Evolutionary conservation across 1,140 invertebrate species (phyloP).

Genomic region (Littorina saxatilis): DNA sequence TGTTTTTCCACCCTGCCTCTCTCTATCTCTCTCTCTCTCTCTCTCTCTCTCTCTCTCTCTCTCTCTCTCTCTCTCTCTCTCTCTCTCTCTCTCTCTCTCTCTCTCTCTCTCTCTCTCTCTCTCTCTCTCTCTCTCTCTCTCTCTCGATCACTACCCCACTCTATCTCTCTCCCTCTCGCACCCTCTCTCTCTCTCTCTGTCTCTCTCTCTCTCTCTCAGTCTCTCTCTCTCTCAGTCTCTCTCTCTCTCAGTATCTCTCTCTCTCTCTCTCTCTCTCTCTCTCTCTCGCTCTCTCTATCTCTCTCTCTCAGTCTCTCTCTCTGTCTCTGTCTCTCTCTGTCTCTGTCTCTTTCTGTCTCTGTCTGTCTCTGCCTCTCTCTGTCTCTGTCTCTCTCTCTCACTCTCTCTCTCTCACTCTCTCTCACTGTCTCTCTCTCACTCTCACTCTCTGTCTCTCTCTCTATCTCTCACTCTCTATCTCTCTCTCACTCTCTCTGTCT

Average conservation of each 20-base stretch:
- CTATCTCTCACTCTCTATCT: neutral
- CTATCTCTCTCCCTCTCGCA: neutral
- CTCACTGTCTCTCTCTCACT: neutral
- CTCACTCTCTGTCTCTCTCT: conserved; percentile 6
- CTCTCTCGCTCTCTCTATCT: neutral
- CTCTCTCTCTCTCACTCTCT: neutral
- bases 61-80: no score
- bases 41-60: no score
- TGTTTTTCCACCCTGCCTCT: no score
- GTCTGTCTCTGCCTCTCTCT: neutral
- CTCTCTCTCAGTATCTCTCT: no score
- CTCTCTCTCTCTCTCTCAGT: neutral
- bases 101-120: no score
- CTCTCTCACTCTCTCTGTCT: neutral
- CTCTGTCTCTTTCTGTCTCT: neutral
- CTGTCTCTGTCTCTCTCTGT: neutral
- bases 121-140: no score
- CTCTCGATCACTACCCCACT: neutral
- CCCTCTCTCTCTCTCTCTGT: neutral
- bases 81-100: no score
- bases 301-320: neutral
- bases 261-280: no score
- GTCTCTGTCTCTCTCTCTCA: neutral
- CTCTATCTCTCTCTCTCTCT: no score
- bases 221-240: no score